Evolutionary conservation across 2,797 vertebrate species (phyloP).

Genomic region (Ataeniobius toweri): DNA sequence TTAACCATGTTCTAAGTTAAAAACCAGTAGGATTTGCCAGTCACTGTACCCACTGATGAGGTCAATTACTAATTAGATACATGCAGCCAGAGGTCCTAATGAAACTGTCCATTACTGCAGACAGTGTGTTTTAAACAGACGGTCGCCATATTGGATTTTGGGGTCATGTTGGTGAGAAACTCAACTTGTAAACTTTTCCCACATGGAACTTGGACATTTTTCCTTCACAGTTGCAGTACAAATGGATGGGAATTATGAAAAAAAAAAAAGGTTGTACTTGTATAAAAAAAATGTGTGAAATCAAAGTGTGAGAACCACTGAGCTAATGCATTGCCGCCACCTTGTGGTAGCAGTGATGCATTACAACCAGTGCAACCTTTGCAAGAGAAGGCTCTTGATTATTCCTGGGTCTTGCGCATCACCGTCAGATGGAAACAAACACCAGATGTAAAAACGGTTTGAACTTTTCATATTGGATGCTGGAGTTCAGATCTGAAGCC

Average conservation of each 20-base stretch:
- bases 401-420: background rate
- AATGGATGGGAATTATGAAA: background rate
- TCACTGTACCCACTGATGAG: background rate
- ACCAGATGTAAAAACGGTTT: background rate
- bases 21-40: background rate
- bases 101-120: too few relatives aligned
- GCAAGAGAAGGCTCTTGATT: background rate
- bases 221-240: background rate
- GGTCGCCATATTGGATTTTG: background rate
- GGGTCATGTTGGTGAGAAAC: background rate
- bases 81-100: too few relatives aligned
- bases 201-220: background rate
- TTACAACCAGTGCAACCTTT: background rate
- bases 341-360: background rate
- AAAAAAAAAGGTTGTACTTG: background rate
- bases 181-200: background rate
- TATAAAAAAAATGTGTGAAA: too few relatives aligned
- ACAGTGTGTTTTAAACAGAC: too few relatives aligned
- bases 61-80: background rate
- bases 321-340: background rate
- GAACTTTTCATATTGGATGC: background rate
- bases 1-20: background rate
- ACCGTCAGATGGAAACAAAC: background rate
- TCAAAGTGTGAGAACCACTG: background rate
- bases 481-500: too few relatives aligned